Conservation (phyloP, 92 coral and sea anemone species). For the Nematostella vectensis region DNA sequence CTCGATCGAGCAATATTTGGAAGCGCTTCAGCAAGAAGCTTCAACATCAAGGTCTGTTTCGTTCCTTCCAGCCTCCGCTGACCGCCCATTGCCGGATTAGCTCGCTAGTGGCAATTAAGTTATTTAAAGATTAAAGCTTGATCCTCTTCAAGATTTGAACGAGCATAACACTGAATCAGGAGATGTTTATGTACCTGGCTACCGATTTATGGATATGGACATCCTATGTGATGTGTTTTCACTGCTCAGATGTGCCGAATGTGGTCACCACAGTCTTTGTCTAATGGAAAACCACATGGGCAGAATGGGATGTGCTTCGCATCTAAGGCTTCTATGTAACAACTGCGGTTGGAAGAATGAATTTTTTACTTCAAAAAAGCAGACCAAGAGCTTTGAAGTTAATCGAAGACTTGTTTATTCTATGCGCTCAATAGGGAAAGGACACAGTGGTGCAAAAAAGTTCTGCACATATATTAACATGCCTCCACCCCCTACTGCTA, state of each 20-base stretch:
- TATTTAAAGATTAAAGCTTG: too few relatives aligned
- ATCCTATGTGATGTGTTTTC: conserved; percentile 23
- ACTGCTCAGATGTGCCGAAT: conserved; percentile 18
- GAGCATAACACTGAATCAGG: background rate
- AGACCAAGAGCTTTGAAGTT: conserved; percentile 31
- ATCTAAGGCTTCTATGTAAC: conserved; percentile 22
- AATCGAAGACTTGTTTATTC: conserved; percentile 32
- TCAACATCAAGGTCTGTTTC: conserved; percentile 1
- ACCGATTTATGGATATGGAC: conserved; percentile 34
- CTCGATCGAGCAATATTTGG: background rate
- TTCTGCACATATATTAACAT: conserved; percentile 50
- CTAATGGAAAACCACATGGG: conserved; percentile 9
- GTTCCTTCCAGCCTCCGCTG: too few relatives aligned
- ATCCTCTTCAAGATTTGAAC: background rate
- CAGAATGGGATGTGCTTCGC: conserved; percentile 40
- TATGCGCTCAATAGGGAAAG: conserved; percentile 39
- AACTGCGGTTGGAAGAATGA: conserved; percentile 35
- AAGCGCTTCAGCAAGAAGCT: conserved; percentile 1
- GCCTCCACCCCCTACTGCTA: conserved; percentile 44
- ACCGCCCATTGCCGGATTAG: too few relatives aligned
- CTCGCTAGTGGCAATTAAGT: too few relatives aligned
- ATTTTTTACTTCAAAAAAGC: conserved; percentile 25
- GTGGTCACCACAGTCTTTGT: conserved; percentile 17
- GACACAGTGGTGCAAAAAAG: conserved; percentile 43
- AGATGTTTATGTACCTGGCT: conserved; percentile 15